phyloP scores from a whole-genome alignment of 2,113 vertebrate species.

The Triplophysa rosa region DNA sequence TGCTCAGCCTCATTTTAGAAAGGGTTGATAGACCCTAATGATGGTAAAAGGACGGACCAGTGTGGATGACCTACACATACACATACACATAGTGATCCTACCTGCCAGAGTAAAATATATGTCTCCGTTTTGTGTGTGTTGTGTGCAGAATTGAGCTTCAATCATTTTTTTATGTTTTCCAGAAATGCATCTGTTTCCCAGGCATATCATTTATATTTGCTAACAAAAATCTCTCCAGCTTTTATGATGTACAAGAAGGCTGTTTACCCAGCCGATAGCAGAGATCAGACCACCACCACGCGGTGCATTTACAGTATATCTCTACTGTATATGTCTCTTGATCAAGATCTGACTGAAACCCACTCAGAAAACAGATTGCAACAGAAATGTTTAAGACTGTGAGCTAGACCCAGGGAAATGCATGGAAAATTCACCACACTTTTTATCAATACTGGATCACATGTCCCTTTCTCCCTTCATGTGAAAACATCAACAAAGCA shows the following conservation, averaged over 20 bases:
- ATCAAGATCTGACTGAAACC: neutral
- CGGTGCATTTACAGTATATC: neutral
- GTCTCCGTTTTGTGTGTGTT: neutral
- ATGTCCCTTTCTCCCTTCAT: no score
- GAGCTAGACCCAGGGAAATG: no score
- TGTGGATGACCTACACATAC: slow-evolving; percentile 19
- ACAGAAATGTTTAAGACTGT: neutral
- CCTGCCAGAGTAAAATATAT: neutral
- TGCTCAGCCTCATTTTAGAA: slow-evolving; percentile 40
- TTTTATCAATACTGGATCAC: no score
- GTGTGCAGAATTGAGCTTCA: neutral
- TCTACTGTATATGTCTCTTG: neutral
- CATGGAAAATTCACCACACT: no score
- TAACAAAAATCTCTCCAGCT: neutral
- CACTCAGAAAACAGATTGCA: neutral
- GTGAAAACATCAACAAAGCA: no score
- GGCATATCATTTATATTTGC: neutral
- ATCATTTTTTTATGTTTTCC: slow-evolving; percentile 16
- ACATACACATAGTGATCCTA: neutral
- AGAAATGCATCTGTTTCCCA: slow-evolving; percentile 23
- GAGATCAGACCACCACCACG: neutral
- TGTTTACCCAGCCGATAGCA: neutral
- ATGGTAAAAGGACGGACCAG: slow-evolving; percentile 30
- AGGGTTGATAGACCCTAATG: slow-evolving; percentile 46
- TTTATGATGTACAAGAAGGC: neutral